These are phyloP conservation scores for Phrynocephalus versicolor DNA, from an alignment of 2,113 vertebrate genomes.

Conservation along the genomic window DNA sequence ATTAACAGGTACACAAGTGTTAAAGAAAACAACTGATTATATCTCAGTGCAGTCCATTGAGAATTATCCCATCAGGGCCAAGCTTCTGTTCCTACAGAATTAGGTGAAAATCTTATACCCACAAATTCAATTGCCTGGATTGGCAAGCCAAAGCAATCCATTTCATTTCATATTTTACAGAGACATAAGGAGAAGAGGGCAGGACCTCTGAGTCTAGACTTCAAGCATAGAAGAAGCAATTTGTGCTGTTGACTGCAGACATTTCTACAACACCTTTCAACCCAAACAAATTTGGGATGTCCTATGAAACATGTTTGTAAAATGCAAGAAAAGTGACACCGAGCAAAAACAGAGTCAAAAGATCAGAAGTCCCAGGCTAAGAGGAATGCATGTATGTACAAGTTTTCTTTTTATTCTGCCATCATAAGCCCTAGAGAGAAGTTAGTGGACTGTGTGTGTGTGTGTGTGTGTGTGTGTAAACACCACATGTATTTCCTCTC, in stretches of 20 bases:
- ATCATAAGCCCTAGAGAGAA: not conserved
- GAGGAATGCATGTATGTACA: not conserved
- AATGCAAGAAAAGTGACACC: not conserved
- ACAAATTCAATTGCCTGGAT: not conserved
- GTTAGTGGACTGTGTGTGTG: too few species aligned
- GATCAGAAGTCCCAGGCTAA: not conserved
- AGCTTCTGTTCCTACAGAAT: not conserved
- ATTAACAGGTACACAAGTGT: not conserved
- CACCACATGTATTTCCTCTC: too few species aligned
- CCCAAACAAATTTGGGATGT: not conserved
- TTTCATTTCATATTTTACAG: not conserved
- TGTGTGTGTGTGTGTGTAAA: too few species aligned
- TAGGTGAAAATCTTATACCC: not conserved
- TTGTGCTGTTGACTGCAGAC: not conserved
- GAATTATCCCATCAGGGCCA: constrained; percentile 1
- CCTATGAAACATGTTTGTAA: not conserved
- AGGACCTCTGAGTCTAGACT: not conserved
- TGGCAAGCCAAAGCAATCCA: not conserved
- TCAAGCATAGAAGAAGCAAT: not conserved
- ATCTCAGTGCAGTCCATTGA: not conserved
- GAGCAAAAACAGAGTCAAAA: not conserved
- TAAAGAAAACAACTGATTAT: constrained; percentile 14
- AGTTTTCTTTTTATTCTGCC: not conserved
- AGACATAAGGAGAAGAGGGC: not conserved
- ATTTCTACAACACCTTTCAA: not conserved